Evolutionary conservation across 2,113 vertebrate species (phyloP), one percentile per base, ranked within the genome.

Genomic region (Mirza zaza): DNA sequence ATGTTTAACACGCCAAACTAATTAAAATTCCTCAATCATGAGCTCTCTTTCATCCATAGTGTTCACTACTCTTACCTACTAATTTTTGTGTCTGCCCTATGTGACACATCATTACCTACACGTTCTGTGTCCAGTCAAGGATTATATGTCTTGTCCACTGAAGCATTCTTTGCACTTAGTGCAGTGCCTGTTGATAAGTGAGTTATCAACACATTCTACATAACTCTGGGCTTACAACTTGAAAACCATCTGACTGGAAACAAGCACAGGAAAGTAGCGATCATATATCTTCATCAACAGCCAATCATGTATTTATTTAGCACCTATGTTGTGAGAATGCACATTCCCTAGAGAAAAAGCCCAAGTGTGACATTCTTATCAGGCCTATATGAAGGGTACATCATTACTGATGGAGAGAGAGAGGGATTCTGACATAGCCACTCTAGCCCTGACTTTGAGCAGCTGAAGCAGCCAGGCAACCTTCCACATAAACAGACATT

Each of bases 311-410:
- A 55, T 11, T 52, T 42, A 77, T 71, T 63, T 13, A 90, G 45
- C 14, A 82, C 15, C 27, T 48, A 29, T 8, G 6, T 90, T 90
- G 9, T 84, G 39, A 70, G 57, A 84, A 79, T 10, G 2, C 32
- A 92, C 68, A 52, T n/a, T 93, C 39, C 29, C n/a, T 67, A 85
- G n/a, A 93, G 50, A 91, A 94, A 85, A 85, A 86, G 87, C 8
- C 23, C 3, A 9, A 70, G 12, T n/a, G 10, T 79, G 42, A 87
- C 61, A 48, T 42, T 63, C 13, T 75, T 42, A 82, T 75, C 13
- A 52, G 89, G 17, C 14, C 61, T 39, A 32, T 57, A 68, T 52
- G 17, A 11, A 84, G 67, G 34, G 10, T 29, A 67, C 1, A 95
- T 67, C 21, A 75, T 71, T 88, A 68, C n/a, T 91, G 18, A 82